Evolutionary conservation across 2,888 invertebrate genomes (phyloP).

Genomic region (Lissonota sp.): DNA sequence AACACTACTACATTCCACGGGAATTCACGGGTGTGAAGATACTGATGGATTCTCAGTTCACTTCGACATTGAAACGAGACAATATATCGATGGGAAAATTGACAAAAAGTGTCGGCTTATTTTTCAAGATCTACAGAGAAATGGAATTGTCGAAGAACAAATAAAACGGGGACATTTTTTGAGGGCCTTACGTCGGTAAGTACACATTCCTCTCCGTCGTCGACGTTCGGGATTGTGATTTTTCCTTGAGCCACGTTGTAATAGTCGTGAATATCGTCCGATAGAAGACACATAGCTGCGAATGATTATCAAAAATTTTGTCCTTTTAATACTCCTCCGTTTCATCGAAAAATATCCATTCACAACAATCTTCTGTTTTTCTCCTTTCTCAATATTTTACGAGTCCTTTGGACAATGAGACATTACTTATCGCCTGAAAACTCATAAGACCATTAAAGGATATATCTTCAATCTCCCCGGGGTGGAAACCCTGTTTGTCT

Average conservation of each 20-base stretch:
- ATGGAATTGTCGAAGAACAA: constrained; percentile 13
- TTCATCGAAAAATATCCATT: neutral
- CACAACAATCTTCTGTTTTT: neutral
- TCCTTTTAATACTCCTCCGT: neutral
- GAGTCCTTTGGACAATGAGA: too few species aligned
- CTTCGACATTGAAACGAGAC: neutral
- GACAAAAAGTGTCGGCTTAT: constrained; percentile 11
- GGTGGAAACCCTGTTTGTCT: too few species aligned
- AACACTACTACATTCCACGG: constrained; percentile 38
- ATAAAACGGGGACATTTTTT: constrained; percentile 43
- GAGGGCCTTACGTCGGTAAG: constrained; percentile 94
- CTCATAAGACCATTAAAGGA: too few species aligned
- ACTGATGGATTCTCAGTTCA: neutral
- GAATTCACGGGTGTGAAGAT: constrained; percentile 1
- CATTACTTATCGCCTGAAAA: too few species aligned
- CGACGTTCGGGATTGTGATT: constrained; percentile 96
- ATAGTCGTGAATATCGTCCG: constrained; percentile 96
- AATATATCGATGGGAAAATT: constrained; percentile 18
- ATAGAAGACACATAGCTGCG: constrained; percentile 92
- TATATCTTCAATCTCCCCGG: too few species aligned
- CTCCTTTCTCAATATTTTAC: neutral
- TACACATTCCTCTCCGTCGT: constrained; percentile 96
- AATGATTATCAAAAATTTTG: constrained; percentile 63
- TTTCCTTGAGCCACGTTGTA: constrained; percentile 98
- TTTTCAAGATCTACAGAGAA: too few species aligned